A percentile compares a stretch with the other conserved stretches of the same genome.
These are phyloP conservation scores for Drosophila mulleri DNA, from an alignment of 2,888 invertebrate species.

Conservation along the genomic window DNA sequence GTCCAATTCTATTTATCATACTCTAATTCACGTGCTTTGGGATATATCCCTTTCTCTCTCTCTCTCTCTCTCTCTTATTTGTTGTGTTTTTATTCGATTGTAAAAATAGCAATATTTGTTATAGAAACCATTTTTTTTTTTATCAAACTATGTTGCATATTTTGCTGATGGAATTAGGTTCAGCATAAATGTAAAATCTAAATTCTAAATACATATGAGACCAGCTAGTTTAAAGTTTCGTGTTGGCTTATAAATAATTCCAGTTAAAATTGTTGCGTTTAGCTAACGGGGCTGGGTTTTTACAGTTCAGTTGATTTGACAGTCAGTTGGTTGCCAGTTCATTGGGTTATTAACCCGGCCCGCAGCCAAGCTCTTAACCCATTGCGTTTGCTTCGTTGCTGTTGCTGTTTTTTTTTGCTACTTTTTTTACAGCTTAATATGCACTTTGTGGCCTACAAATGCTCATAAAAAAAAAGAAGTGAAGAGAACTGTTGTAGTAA, in stretches of 20 bases:
- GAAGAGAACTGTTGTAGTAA: slow-evolving; percentile 51
- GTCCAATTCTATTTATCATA: background rate
- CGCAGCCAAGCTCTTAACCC: slow-evolving; percentile 49
- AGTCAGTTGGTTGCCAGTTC: slow-evolving; percentile 28
- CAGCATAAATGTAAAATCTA: background rate
- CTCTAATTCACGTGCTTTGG: too few species aligned
- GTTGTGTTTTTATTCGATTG: background rate
- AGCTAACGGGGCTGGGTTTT: slow-evolving; percentile 21
- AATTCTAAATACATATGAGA: background rate
- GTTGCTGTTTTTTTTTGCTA: slow-evolving; percentile 8
- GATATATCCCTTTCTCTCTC: too few species aligned
- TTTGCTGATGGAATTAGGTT: background rate
- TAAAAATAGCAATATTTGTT: background rate
- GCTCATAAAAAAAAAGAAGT: slow-evolving; percentile 47
- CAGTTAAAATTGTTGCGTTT: slow-evolving; percentile 29
- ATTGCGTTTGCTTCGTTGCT: slow-evolving; percentile 19
- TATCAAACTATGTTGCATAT: background rate
- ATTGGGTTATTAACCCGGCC: slow-evolving; percentile 56
- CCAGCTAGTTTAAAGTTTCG: background rate
- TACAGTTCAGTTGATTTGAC: slow-evolving; percentile 34
- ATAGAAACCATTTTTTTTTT: background rate
- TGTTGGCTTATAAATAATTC: slow-evolving; percentile 11
- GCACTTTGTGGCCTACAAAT: slow-evolving; percentile 78
- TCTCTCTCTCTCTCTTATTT: too few species aligned
- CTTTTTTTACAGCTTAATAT: slow-evolving; percentile 64